Percentiles rank a stretch among this genome's conserved stretches.
These are phyloP conservation scores for Camponotus vicinus DNA, from an alignment of 1,140 invertebrate genomes.

Conservation along the genomic window DNA sequence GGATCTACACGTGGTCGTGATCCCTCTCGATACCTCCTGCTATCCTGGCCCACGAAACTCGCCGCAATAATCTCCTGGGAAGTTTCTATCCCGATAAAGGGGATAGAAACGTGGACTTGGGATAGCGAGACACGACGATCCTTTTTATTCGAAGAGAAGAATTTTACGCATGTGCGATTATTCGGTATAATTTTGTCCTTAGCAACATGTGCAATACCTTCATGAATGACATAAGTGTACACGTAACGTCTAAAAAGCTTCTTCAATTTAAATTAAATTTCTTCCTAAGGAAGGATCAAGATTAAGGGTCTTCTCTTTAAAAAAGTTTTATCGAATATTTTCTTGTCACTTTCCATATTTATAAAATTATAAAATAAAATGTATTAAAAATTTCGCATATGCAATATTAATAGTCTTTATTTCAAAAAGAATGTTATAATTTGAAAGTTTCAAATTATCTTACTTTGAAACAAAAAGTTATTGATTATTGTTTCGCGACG, in stretches of 20 bases:
- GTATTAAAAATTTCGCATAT: background rate
- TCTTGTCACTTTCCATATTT: too few species aligned
- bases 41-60: constrained; percentile 78
- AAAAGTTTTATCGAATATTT: background rate
- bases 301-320: background rate
- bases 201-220: background rate
- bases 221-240: too few species aligned
- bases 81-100: constrained; percentile 33
- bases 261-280: background rate
- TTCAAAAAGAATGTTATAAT: background rate
- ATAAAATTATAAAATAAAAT: too few species aligned
- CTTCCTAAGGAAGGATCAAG: background rate
- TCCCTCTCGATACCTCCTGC: constrained; percentile 68
- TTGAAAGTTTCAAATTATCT: background rate
- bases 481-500: constrained; percentile 31
- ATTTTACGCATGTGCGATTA: background rate
- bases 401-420: background rate
- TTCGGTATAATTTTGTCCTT: constrained; percentile 2
- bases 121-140: constrained; percentile 25
- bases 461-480: background rate
- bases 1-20: constrained; percentile 56
- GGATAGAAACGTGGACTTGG: background rate
- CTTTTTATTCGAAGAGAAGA: constrained; percentile 12
- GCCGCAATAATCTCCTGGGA: constrained; percentile 65
- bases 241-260: background rate